A percentile compares a stretch with the other conserved stretches of the same genome.
These are phyloP conservation scores for Rhimphoctona megacephalus DNA, from an alignment of 2,888 invertebrate genomes.

Conservation along the genomic window DNA sequence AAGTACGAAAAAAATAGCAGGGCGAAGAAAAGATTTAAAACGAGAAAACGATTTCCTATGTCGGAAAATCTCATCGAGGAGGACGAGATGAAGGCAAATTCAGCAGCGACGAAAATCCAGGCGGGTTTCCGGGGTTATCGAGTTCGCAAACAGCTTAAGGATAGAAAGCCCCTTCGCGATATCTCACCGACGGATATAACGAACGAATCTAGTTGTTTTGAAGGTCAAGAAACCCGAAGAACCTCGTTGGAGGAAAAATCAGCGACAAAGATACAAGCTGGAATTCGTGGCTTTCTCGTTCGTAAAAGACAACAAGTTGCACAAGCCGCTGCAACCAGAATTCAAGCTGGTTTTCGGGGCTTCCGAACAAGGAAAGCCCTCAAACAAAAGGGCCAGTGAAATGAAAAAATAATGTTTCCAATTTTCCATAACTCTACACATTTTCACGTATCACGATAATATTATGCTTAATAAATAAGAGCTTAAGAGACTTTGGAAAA, in stretches of 20 bases:
- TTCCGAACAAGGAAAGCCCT: slow-evolving; percentile 81
- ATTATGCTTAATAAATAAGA: neutral
- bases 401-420: neutral
- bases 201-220: slow-evolving; percentile 51
- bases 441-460: neutral
- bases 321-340: slow-evolving; percentile 81
- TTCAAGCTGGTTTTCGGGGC: slow-evolving; percentile 83
- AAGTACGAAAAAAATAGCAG: neutral
- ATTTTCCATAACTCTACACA: neutral
- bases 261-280: slow-evolving; percentile 89
- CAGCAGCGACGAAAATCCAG: slow-evolving; percentile 87
- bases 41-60: slow-evolving; percentile 58
- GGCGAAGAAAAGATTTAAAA: neutral
- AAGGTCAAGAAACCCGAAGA: slow-evolving; percentile 66
- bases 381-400: slow-evolving; percentile 78
- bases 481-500: neutral
- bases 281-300: slow-evolving; percentile 89
- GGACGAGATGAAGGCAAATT: slow-evolving; percentile 76
- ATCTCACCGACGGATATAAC: slow-evolving; percentile 50
- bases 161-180: slow-evolving; percentile 62
- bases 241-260: slow-evolving; percentile 78
- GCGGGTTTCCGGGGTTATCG: slow-evolving; percentile 87
- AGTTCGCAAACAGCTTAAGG: slow-evolving; percentile 85
- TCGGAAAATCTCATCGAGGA: slow-evolving; percentile 68
- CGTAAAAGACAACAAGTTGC: slow-evolving; percentile 85